Percentiles rank a stretch among this genome's conserved stretches.
Conservation (phyloP, 2,888 invertebrate species). For the Rhogogaster chlorosoma region DNA sequence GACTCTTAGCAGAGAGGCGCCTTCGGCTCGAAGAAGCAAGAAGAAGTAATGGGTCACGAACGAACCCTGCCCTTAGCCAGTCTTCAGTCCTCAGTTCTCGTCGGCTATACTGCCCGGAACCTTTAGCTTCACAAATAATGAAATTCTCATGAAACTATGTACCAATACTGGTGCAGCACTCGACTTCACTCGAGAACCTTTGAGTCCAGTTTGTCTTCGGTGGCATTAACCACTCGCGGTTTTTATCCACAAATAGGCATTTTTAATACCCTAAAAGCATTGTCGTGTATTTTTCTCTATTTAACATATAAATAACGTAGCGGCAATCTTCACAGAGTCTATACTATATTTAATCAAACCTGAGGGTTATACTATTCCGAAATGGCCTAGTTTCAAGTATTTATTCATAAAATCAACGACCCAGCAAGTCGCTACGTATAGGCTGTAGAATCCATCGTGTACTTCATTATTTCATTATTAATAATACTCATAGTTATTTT, state of each 20-base stretch:
- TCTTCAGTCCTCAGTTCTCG: not conserved
- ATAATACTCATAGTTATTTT: not conserved
- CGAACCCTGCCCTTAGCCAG: not conserved
- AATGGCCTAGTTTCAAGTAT: not conserved
- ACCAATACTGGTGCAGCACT: not conserved
- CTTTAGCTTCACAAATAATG: not conserved
- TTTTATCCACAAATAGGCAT: not conserved
- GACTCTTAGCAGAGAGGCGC: not conserved
- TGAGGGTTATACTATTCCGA: not conserved
- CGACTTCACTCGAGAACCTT: not conserved
- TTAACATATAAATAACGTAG: not conserved
- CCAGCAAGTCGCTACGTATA: not conserved
- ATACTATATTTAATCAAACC: not conserved
- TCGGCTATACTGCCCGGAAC: not conserved
- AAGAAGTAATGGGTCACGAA: constrained; percentile 41
- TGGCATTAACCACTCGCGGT: not conserved
- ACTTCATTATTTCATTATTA: not conserved
- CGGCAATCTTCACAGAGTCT: not conserved
- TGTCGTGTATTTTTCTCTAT: not conserved
- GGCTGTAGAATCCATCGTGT: not conserved
- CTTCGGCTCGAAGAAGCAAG: not conserved
- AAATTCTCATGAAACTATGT: constrained; percentile 4
- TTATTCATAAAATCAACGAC: not conserved
- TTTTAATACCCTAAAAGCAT: constrained; percentile 10
- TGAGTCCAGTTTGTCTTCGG: not conserved